These are phyloP conservation scores for Balaenoptera acutorostrata DNA, from an alignment of 2,113 vertebrate genomes.

Conservation along the genomic window DNA sequence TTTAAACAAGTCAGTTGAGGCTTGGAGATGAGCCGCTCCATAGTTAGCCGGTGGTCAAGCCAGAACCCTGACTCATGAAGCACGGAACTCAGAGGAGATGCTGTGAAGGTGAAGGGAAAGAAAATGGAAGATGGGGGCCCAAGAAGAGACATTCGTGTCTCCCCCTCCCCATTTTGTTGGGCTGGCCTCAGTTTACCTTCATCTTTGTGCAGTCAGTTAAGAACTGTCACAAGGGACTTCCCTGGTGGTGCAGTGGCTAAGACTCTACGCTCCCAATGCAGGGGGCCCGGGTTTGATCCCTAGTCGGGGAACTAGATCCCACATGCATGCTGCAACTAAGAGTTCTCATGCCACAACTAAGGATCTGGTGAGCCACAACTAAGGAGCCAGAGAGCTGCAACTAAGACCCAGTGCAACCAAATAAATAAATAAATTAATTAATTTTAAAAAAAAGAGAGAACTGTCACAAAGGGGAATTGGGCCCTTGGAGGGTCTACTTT, in stretches of 20 bases:
- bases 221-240: neutral
- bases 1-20: neutral
- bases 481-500: neutral
- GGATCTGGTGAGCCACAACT: no score
- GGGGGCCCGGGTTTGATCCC: no score
- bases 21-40: neutral
- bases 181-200: neutral
- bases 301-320: no score
- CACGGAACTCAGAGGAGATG: neutral
- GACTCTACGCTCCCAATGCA: no score
- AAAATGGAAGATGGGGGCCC: neutral
- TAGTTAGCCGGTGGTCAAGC: neutral
- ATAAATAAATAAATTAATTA: no score
- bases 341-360: no score
- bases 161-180: fast-evolving
- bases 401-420: no score
- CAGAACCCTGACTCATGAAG: neutral
- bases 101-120: neutral
- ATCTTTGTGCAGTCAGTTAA: neutral
- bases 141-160: neutral
- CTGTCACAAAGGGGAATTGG: fast-evolving
- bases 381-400: no score
- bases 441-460: neutral
- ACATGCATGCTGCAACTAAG: no score
- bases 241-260: no score